These are phyloP conservation scores for Gymnothorax reevesii DNA, from an alignment of 2,797 vertebrate genomes.

Conservation along the genomic window DNA sequence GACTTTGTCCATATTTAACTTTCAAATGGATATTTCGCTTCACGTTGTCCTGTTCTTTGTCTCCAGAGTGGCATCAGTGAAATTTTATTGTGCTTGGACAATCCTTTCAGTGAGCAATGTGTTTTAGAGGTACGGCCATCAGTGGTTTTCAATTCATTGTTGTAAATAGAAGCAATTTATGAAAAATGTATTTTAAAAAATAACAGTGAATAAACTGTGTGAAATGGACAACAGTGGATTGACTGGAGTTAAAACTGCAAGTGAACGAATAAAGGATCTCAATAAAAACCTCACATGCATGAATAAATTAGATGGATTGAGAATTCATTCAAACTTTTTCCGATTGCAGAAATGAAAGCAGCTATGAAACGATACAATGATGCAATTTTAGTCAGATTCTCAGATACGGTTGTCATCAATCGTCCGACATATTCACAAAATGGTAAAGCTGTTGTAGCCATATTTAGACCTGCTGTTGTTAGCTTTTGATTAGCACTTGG, in stretches of 20 bases:
- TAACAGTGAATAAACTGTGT: background rate
- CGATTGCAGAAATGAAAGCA: background rate
- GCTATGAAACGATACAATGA: background rate
- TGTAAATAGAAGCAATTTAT: background rate
- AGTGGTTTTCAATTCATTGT: background rate
- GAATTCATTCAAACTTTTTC: background rate
- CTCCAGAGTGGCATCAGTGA: background rate
- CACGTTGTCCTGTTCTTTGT: constrained; percentile 2
- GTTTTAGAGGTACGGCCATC: constrained; percentile 13
- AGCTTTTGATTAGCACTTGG: background rate
- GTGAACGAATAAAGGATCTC: background rate
- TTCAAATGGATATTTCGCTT: background rate
- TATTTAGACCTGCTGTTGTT: background rate
- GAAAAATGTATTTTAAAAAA: background rate
- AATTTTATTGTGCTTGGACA: constrained; percentile 2
- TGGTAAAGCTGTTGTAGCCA: background rate
- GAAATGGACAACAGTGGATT: background rate
- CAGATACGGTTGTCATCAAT: background rate
- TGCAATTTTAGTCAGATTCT: background rate
- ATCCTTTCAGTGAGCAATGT: constrained; percentile 1
- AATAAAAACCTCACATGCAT: background rate
- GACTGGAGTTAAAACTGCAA: background rate
- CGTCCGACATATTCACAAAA: background rate
- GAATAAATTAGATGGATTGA: background rate
- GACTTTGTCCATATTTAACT: background rate